These are phyloP conservation scores for Xanthorhoe spadicearia DNA, from an alignment of 2,888 invertebrate genomes.

Conservation along the genomic window DNA sequence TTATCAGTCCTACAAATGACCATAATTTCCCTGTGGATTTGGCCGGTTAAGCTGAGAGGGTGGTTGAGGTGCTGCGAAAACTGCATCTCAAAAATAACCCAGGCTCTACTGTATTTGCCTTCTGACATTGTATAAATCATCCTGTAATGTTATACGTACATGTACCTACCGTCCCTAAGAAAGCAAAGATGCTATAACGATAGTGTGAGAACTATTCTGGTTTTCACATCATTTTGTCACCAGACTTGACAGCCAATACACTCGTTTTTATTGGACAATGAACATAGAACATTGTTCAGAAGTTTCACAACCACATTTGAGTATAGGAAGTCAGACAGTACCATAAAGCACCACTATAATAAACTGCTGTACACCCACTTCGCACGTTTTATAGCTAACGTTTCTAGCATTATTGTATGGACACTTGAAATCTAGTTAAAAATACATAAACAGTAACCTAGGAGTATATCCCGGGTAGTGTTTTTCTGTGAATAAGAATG, in stretches of 20 bases:
- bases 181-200: neutral
- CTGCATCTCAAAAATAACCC: no score
- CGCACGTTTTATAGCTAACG: constrained; percentile 27
- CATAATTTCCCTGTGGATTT: no score
- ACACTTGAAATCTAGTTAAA: neutral
- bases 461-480: no score
- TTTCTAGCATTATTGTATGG: constrained; percentile 19
- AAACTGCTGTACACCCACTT: constrained; percentile 18
- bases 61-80: no score
- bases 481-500: no score
- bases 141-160: no score
- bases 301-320: constrained; percentile 2
- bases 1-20: no score
- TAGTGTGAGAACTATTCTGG: neutral
- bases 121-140: no score
- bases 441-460: no score
- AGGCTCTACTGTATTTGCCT: no score
- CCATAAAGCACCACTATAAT: constrained; percentile 23
- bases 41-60: no score
- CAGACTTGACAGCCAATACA: neutral
- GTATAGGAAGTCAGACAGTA: constrained; percentile 17
- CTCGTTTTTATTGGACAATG: neutral
- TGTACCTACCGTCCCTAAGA: no score
- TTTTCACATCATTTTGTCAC: neutral
- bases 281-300: constrained; percentile 14